Percentiles rank a stretch among this genome's conserved stretches.
Evolutionary conservation across 2,888 invertebrate species (phyloP).

Genomic region (Galerucella pusilla): DNA sequence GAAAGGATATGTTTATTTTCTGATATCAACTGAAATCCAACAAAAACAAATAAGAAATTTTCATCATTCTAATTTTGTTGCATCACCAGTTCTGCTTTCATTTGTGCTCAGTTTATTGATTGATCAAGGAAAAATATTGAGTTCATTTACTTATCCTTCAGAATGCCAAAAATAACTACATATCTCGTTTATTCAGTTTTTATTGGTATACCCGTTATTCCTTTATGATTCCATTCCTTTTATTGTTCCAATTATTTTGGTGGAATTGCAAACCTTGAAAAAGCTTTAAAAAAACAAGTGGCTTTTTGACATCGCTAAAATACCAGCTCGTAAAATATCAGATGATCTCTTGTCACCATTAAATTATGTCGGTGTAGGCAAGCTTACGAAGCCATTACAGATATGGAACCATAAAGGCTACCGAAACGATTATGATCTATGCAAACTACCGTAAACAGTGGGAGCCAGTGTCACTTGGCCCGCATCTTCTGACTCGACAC

Average conservation of each 20-base stretch:
- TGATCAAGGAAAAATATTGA: too few species aligned
- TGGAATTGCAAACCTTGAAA: not conserved
- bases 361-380: not conserved
- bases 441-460: conserved; percentile 17
- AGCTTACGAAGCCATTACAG: not conserved
- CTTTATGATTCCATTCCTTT: too few species aligned
- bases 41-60: too few species aligned
- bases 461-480: conserved; percentile 4
- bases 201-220: too few species aligned
- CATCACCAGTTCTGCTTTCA: too few species aligned
- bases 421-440: conserved; percentile 24
- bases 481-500: not conserved
- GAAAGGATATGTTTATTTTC: too few species aligned
- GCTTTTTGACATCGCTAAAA: not conserved
- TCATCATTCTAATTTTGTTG: too few species aligned
- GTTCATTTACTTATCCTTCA: too few species aligned
- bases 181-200: too few species aligned
- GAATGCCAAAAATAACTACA: too few species aligned
- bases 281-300: not conserved
- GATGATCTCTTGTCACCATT: conserved; percentile 8
- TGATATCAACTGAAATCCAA: too few species aligned
- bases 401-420: conserved; percentile 18
- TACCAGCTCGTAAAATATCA: conserved; percentile 1
- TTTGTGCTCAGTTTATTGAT: too few species aligned
- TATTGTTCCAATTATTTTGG: not conserved